Base-by-base conservation (phyloP, 2,888 invertebrate species). In the Belgica antarctica region DNA sequence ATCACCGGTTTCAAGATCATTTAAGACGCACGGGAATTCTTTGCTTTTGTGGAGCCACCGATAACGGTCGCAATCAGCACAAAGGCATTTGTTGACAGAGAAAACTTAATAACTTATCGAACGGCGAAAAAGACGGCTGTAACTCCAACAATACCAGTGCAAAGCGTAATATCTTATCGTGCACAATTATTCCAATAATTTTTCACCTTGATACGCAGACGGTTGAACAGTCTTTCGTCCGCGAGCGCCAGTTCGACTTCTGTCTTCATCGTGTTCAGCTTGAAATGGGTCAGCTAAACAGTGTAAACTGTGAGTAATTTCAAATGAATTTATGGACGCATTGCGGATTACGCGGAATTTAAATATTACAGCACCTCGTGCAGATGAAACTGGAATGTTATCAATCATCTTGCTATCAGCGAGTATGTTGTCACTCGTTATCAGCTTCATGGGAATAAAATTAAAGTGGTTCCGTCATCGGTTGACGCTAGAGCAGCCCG, bases 171-270 rank as follows among this genome's bases (percentile, higher is more conserved):
- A 52, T 52, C 52, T 52, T 52, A 52, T 52, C 52, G 5, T 31
- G 41, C 52, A 31, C 12, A 52, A 19, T 52, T 52, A 52, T 52
- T 52, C 52, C 41, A 41, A 41, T 41, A 41, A 52, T 52, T 52
- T 22, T 22, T 52, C n/a, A 52, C 52, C 52, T 52, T 52, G 52
- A 52, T 52, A 52, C 52, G 52, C 52, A 41, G 52, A 52, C 52
- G 22, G 52, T 5, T 22, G 22, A 52, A 17, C n/a, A n/a, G n/a
- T n/a, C n/a, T n/a, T n/a, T n/a, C n/a, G n/a, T n/a, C n/a, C n/a
- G n/a, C n/a, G n/a, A n/a, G 2, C 52, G 19, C 17, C 52, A 52
- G 52, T 52, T 52, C 22, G 22, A 19, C 3, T 41, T 41, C 4
- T 52, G 19, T 52, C 52, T 22, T 52, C 12, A 22, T 4, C 8